Base-by-base conservation (phyloP, 2,888 invertebrate genomes). In the Choreutis nemorana region DNA sequence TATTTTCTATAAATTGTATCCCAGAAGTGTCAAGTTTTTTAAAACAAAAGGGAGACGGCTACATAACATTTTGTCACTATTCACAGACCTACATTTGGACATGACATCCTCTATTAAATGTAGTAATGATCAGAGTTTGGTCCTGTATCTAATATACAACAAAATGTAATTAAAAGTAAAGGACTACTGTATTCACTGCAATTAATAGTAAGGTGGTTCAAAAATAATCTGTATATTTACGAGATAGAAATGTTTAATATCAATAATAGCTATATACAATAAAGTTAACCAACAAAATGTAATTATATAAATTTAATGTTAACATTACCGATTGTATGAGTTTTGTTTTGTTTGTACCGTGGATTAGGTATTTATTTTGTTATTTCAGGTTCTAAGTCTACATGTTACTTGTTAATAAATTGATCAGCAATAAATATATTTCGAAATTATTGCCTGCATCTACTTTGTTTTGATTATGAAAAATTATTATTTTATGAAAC, bases 311-410 rank as follows among this genome's bases (percentile, higher is more conserved):
- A 48, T 41, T 45, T 43, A 39, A 39, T 48, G 44, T 48, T 43
- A 44, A 42, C 45, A 44, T 48, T 47, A 47, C 42, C 42, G 40
- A 49, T 43, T 48, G 58, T 62, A 54, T 63, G 61, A 62, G 61
- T 65, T 63, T 62, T 30, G 12, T 49, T 52, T 59, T 37, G 35
- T 46, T 52, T 59, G 58, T 65, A 68, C 64, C 60, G 44, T 59
- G 75, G 67, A 68, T 64, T 60, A 67, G 75, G 73, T 77, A 75
- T 77, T 77, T 77, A 75, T 77, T 72, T 71, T 71, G 71, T 77
- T 77, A 55, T 62, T 56, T 56, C 65, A 68, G 75, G 68, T 72
- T 71, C 57, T 67, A 64, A 73, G 68, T 72, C 65, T 73, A 68
- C 58, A 58, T 68, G 67, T 72, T 72, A 62, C 66, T 71, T 73